Base-by-base conservation (phyloP, 2,113 vertebrate species). In the Cyprinus carpio region DNA sequence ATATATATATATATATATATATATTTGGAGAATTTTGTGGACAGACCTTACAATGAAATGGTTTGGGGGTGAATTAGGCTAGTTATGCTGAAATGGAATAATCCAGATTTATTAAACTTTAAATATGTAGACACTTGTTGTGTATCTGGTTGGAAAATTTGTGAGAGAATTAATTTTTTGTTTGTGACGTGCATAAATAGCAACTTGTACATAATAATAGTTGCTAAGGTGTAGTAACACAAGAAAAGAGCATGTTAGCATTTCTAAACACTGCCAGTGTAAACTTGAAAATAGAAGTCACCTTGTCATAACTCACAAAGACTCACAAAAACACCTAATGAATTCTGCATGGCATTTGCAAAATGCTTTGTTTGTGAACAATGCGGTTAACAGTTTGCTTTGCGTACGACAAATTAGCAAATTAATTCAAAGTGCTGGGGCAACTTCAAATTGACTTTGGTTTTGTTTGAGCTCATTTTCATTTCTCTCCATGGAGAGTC, bases 361-460 rank as follows among this genome's bases (percentile, higher is more conserved):
- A 78, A 89, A 74, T 84, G 81, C 87, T 81, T 86, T 84, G 79
- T 84, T 86, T 86, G n/a, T 86, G 84, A 56, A 25, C 56, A 51
- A 31, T 23, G 54, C 72, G 18, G n/a, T 82, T 78, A 83, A 46
- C 49, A 67, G 81, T 88, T 86, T 86, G 49, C 49, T 76, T 84
- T 84, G 58, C 60, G 62, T 79, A 85, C 82, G 51, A 89, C 75
- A 46, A 87, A 88, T 91, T 87, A 84, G 85, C 87, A 87, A 91
- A 84, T 86, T 67, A 88, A 88, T 90, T 87, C 74, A 81, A 87
- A 90, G 83, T 89, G 86, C 89, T 65, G 54, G 85, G 71, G 86
- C 43, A 81, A 91, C 92, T 91, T 93, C 90, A 93, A 92, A 92
- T 92, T 89, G 86, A 90, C 87, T 64, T 81, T 62, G 85, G 89